Conservation (phyloP, 2,113 vertebrate species). For the Boulengeromyrus knoepffleri region DNA sequence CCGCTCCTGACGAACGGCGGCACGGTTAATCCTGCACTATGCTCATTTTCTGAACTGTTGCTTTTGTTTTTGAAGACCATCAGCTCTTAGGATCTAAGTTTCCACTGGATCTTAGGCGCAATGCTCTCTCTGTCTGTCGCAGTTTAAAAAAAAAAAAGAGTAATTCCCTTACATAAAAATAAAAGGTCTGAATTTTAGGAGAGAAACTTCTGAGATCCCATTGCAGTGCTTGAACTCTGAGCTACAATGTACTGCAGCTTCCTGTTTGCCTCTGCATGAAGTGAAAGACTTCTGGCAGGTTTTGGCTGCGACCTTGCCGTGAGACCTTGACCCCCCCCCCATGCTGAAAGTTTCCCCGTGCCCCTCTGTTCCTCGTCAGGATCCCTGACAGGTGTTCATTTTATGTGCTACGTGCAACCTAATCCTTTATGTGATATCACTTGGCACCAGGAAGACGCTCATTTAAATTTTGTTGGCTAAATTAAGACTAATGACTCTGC, state of each 20-base stretch:
- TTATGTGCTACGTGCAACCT: constrained; percentile 23
- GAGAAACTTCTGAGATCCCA: neutral
- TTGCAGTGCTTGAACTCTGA: neutral
- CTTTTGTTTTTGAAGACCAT: neutral
- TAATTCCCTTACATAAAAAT: neutral
- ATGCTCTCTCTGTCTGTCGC: neutral
- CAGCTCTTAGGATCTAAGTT: neutral
- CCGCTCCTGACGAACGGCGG: neutral
- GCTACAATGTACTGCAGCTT: neutral
- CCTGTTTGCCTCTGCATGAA: neutral
- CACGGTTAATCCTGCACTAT: neutral
- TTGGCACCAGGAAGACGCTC: constrained; percentile 13
- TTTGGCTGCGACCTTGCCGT: constrained; percentile 9
- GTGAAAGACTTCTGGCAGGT: neutral
- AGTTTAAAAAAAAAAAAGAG: neutral
- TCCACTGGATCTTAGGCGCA: neutral
- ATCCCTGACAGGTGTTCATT: constrained; percentile 30
- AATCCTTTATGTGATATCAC: constrained; percentile 17
- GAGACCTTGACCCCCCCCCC: constrained; percentile 11
- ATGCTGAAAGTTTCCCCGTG: constrained; percentile 3
- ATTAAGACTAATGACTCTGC: constrained; percentile 21
- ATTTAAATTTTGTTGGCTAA: constrained; percentile 24
- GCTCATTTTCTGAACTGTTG: neutral
- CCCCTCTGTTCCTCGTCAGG: constrained; percentile 25
- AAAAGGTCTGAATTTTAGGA: neutral